A percentile compares a stretch with the other conserved stretches of the same genome.
Conservation (phyloP, 2,113 vertebrate species). For the Prinia subflava region DNA sequence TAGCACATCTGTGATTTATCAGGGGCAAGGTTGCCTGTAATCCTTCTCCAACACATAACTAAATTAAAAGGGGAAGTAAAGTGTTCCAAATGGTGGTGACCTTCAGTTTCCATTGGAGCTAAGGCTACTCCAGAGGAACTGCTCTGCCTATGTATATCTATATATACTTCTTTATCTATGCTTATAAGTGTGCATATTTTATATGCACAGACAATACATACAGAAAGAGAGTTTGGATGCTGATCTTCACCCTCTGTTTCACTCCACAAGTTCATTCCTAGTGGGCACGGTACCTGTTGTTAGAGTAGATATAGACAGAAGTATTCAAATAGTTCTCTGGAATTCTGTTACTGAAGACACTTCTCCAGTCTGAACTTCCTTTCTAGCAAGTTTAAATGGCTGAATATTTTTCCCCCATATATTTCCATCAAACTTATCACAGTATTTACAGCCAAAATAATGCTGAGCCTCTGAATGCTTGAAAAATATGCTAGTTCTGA, state of each 20-base stretch:
- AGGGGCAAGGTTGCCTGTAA: neutral
- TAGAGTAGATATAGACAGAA: neutral
- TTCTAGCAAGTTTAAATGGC: neutral
- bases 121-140: neutral
- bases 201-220: no score
- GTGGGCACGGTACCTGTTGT: rapidly evolving
- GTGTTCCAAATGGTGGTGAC: neutral
- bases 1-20: neutral
- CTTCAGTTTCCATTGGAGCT: neutral
- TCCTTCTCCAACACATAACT: neutral
- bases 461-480: neutral
- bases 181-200: neutral
- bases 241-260: neutral
- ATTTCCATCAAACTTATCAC: neutral
- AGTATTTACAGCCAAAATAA: neutral
- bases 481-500: neutral
- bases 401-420: neutral
- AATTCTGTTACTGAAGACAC: neutral
- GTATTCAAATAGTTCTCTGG: neutral
- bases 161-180: rapidly evolving
- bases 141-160: neutral
- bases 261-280: neutral
- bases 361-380: neutral
- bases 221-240: neutral
- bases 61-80: neutral